These are phyloP conservation scores for Stomorhina lunata DNA, from an alignment of 2,888 invertebrate species.

Conservation along the genomic window DNA sequence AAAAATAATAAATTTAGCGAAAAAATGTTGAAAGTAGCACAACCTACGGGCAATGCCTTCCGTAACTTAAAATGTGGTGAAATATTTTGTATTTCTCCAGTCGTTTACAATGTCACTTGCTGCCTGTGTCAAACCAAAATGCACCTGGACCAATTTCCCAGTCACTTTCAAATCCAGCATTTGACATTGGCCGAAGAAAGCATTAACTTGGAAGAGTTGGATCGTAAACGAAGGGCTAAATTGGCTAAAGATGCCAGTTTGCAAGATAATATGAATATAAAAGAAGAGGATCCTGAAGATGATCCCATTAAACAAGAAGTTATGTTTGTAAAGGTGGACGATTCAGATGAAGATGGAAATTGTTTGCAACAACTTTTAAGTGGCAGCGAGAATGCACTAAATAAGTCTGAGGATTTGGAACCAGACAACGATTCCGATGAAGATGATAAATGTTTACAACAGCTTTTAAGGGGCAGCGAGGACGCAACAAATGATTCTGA, in stretches of 20 bases:
- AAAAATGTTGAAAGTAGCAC: constrained; percentile 72
- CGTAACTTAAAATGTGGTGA: constrained; percentile 76
- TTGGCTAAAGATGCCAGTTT: constrained; percentile 7
- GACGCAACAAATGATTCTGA: background rate
- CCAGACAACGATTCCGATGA: constrained; percentile 26
- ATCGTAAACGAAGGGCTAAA: constrained; percentile 19
- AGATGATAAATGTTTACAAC: constrained; percentile 34
- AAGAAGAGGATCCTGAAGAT: constrained; percentile 55
- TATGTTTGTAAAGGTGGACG: too few relatives aligned
- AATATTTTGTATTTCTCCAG: constrained; percentile 71
- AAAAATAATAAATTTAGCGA: too few relatives aligned
- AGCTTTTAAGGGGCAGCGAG: constrained; percentile 32
- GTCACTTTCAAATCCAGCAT: constrained; percentile 70
- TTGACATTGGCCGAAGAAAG: constrained; percentile 49
- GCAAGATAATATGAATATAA: constrained; percentile 40
- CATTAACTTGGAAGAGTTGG: constrained; percentile 47
- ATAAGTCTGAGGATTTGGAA: constrained; percentile 46
- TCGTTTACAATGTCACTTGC: constrained; percentile 72
- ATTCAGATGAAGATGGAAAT: too few relatives aligned
- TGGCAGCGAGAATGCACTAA: too few relatives aligned
- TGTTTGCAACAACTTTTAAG: too few relatives aligned
- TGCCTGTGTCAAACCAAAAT: constrained; percentile 71
- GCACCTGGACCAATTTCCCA: constrained; percentile 68
- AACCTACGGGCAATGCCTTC: constrained; percentile 55
- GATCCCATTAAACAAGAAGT: constrained; percentile 66